Percentiles rank a stretch among this genome's conserved stretches.
Conservation (phyloP, 2,888 invertebrate genomes). For the Drosophila cognata region DNA sequence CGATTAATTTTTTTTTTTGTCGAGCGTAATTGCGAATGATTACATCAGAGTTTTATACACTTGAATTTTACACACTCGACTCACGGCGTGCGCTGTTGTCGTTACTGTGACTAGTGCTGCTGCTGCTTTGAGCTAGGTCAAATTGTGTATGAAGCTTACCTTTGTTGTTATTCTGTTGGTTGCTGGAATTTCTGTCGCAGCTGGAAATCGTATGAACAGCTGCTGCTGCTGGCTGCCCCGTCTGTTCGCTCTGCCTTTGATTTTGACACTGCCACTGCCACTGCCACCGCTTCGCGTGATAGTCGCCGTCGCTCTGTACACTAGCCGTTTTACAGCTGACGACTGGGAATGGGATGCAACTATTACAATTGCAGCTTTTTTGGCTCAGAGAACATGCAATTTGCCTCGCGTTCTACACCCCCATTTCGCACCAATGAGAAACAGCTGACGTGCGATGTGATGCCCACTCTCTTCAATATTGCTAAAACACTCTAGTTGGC, state of each 20-base stretch:
- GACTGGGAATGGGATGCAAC: slow-evolving; percentile 57
- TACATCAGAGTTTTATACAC: slow-evolving; percentile 76
- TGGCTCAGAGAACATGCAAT: slow-evolving; percentile 57
- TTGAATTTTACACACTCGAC: slow-evolving; percentile 61
- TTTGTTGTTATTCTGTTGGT: slow-evolving; percentile 42
- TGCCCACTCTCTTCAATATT: background rate
- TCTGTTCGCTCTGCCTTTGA: slow-evolving; percentile 19
- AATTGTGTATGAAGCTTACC: slow-evolving; percentile 67
- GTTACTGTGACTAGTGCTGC: slow-evolving; percentile 4
- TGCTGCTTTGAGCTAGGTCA: slow-evolving; percentile 43
- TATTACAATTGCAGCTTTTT: slow-evolving; percentile 62
- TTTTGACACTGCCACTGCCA: slow-evolving; percentile 10
- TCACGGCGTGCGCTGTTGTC: slow-evolving; percentile 6
- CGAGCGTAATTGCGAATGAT: slow-evolving; percentile 70
- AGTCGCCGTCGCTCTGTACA: slow-evolving; percentile 70
- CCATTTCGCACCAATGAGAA: slow-evolving; percentile 11
- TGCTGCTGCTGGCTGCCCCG: slow-evolving; percentile 24
- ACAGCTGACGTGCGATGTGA: slow-evolving; percentile 51
- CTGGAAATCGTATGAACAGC: slow-evolving; percentile 34
- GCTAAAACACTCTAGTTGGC: slow-evolving; percentile 45
- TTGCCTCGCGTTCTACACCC: slow-evolving; percentile 3
- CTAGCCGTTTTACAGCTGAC: slow-evolving; percentile 27
- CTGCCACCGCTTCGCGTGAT: slow-evolving; percentile 43
- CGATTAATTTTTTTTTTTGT: slow-evolving; percentile 29
- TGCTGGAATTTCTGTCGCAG: slow-evolving; percentile 28